phyloP scores from a whole-genome alignment of 2,113 vertebrate species.

The Acanthisitta chloris region DNA sequence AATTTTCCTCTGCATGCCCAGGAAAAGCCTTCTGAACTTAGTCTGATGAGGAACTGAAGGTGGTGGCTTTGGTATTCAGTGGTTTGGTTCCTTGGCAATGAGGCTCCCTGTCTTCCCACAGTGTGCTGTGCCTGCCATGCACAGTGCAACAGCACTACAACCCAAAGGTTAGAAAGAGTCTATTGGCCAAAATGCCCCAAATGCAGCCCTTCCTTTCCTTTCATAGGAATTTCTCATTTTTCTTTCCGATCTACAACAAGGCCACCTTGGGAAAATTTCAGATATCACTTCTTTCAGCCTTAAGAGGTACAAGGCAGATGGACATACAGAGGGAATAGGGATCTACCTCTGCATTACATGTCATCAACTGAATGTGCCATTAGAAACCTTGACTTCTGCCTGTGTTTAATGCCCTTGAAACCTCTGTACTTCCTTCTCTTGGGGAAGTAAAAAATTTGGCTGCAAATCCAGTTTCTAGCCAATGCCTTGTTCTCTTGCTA shows the following conservation, averaged over 20 bases:
- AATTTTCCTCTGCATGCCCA: neutral
- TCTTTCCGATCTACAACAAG: neutral
- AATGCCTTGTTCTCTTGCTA: neutral
- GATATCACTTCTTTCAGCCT: neutral
- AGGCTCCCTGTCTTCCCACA: neutral
- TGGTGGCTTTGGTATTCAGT: neutral
- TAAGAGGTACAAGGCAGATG: neutral
- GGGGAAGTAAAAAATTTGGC: fast-evolving
- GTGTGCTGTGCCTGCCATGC: fast-evolving
- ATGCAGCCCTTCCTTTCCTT: neutral
- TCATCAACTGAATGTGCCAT: neutral
- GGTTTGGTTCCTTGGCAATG: fast-evolving
- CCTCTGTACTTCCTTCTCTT: neutral
- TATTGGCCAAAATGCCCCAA: neutral
- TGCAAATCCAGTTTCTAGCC: neutral
- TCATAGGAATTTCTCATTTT: neutral
- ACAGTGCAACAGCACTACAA: neutral
- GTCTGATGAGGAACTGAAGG: neutral
- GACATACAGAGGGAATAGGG: neutral
- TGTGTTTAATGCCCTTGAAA: neutral
- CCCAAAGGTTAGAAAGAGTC: neutral
- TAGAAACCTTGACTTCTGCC: neutral
- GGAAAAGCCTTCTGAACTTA: neutral
- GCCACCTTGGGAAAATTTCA: neutral
- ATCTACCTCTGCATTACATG: no score